Evolutionary conservation across 2,797 vertebrate genomes (phyloP), one percentile per base, ranked within the genome.

Genomic region (Propithecus perrieri): DNA sequence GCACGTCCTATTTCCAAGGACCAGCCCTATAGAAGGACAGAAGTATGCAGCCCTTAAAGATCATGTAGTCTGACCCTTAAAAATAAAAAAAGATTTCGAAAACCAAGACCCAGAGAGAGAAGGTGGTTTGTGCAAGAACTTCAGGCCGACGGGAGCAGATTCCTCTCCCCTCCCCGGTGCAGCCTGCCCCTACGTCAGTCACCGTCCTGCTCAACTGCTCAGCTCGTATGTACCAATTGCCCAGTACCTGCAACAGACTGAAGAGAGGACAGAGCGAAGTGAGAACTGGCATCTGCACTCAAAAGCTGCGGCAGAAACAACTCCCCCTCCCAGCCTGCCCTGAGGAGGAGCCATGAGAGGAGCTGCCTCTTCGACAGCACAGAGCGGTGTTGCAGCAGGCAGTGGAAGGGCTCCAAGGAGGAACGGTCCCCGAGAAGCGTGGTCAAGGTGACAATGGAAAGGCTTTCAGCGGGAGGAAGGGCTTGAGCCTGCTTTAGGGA

Each of bases 121-220:
- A 28, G 65, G 59, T 5, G 61, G 30, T 13, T 7, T 4, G 17
- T 35, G 24, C 2, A 9, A 8, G 35, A 55, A 33, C 0, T 2
- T 30, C 26, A 10, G 22, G 28, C 5, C 22, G 7, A 33, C 1
- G 4, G 10, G 17, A 0, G 5, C 5, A 28, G 38, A 2, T 0
- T 4, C n/a, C 18, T 63, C 30, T 12, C 20, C 22, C 30, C 17
- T 57, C 12, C 2, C 0, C 4, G 8, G 5, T 7, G 10, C 13
- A 1, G 4, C 9, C 20, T 35, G 38, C 9, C 14, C 26, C 33
- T 0, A 2, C 0, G 1, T n/a, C 7, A 7, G 33, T 1, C 63
- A 6, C 8, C 2, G 2, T 7, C 24, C 20, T 26, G 69, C 33
- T 71, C 35, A 65, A 15, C 6, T 48, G 76, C 43, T 63, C 33